Conservation (phyloP, 37 sponge, comb jelly and placozoan species). For the Chondrilla cf. caribensis region DNA sequence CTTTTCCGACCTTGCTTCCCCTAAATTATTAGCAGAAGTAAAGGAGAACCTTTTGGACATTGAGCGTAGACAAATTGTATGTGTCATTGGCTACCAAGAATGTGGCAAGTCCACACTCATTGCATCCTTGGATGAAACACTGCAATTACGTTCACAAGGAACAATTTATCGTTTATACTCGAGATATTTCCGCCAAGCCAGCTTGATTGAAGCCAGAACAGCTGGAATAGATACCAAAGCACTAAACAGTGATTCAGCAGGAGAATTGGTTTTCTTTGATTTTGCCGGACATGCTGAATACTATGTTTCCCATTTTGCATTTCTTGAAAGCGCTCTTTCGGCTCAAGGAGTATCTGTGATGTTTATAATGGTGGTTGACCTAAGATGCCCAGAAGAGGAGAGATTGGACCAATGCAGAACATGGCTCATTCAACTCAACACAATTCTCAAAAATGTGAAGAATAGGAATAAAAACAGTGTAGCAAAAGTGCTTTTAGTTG, state of each 20-base stretch:
- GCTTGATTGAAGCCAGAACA: background rate
- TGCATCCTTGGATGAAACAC: background rate
- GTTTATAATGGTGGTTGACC: background rate
- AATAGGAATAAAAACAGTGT: background rate
- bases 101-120: background rate
- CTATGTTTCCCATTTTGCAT: background rate
- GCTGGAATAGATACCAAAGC: conserved; percentile 1
- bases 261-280: background rate
- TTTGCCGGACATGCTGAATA: conserved; percentile 1
- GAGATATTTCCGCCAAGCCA: background rate
- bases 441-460: background rate
- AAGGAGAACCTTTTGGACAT: background rate
- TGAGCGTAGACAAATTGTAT: background rate
- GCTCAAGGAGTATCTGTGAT: background rate
- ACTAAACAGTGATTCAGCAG: background rate
- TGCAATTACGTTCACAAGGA: too few species aligned
- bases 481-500: background rate
- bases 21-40: background rate
- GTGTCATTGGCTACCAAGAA: background rate
- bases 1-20: background rate
- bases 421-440: background rate
- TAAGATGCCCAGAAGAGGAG: background rate
- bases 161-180: background rate
- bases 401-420: background rate
- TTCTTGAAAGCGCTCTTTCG: background rate